Percentiles rank a stretch among this genome's conserved stretches.
phyloP scores from a whole-genome alignment of 2,888 invertebrate genomes.

The Cyrtodaria siliqua region DNA sequence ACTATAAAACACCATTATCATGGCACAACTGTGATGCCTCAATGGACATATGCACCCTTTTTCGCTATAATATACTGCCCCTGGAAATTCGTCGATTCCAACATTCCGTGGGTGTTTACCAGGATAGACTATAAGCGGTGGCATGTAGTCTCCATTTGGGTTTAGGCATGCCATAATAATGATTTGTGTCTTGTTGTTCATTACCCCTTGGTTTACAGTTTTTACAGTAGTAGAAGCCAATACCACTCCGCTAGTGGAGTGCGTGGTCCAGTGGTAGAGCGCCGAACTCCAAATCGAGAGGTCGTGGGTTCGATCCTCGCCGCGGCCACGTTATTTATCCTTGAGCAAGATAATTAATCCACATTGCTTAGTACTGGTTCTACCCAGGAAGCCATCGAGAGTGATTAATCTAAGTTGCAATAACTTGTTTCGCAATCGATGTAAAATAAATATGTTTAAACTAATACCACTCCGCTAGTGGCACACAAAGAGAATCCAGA shows the following conservation, averaged over 20 bases:
- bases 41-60: background rate
- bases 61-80: constrained; percentile 12
- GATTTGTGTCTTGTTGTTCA: constrained; percentile 33
- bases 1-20: background rate
- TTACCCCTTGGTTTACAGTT: constrained; percentile 18
- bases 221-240: constrained; percentile 7
- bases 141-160: constrained; percentile 36
- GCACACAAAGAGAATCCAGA: background rate
- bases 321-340: too few relatives aligned
- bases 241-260: background rate
- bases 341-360: too few relatives aligned
- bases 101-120: constrained; percentile 28
- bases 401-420: too few relatives aligned
- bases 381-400: too few relatives aligned
- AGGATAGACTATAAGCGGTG: constrained; percentile 39
- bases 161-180: constrained; percentile 42
- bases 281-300: too few relatives aligned
- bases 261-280: too few relatives aligned
- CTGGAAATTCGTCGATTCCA: constrained; percentile 19
- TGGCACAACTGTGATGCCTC: background rate
- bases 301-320: too few relatives aligned
- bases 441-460: too few relatives aligned
- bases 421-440: too few relatives aligned
- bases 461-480: background rate
- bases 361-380: too few relatives aligned